phyloP scores from a whole-genome alignment of 2,888 invertebrate genomes.

The Polyommatus iphigenia region DNA sequence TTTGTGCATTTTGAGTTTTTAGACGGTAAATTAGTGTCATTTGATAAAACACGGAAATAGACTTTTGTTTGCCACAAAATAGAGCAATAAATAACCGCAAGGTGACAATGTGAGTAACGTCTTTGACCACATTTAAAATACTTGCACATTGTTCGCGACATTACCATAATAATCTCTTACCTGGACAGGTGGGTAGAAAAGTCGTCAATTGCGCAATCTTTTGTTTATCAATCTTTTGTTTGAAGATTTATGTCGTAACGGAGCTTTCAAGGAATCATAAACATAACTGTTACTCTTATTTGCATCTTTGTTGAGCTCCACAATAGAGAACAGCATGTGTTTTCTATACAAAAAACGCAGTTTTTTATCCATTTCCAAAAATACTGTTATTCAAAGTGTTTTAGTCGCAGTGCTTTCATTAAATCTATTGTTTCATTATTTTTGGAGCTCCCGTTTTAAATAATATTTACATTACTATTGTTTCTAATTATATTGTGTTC shows the following conservation, averaged over 20 bases:
- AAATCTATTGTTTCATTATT: conserved; percentile 40
- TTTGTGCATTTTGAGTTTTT: conserved; percentile 32
- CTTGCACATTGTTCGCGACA: conserved; percentile 63
- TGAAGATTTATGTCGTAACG: conserved; percentile 62
- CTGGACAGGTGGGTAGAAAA: conserved; percentile 70
- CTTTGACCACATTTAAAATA: conserved; percentile 74
- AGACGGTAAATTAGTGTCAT: conserved; percentile 64
- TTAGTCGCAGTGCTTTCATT: conserved; percentile 39
- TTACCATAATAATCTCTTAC: conserved; percentile 77
- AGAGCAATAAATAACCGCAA: conserved; percentile 75
- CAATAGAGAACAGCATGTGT: conserved; percentile 55
- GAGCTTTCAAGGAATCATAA: conserved; percentile 63
- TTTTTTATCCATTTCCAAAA: conserved; percentile 39
- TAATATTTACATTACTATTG: conserved; percentile 1
- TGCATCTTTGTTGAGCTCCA: conserved; percentile 66
- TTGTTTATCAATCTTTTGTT: conserved; percentile 54
- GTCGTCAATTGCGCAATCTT: conserved; percentile 65
- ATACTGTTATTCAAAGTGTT: conserved; percentile 42
- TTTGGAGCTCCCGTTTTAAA: conserved; percentile 39
- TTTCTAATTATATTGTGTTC: conserved; percentile 13
- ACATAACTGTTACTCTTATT: conserved; percentile 68
- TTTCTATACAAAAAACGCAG: conserved; percentile 34
- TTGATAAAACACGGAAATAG: conserved; percentile 76
- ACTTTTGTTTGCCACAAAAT: conserved; percentile 70
- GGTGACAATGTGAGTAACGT: conserved; percentile 62